Conservation (phyloP, 2,113 vertebrate genomes). For the Takifugu bimaculatus region DNA sequence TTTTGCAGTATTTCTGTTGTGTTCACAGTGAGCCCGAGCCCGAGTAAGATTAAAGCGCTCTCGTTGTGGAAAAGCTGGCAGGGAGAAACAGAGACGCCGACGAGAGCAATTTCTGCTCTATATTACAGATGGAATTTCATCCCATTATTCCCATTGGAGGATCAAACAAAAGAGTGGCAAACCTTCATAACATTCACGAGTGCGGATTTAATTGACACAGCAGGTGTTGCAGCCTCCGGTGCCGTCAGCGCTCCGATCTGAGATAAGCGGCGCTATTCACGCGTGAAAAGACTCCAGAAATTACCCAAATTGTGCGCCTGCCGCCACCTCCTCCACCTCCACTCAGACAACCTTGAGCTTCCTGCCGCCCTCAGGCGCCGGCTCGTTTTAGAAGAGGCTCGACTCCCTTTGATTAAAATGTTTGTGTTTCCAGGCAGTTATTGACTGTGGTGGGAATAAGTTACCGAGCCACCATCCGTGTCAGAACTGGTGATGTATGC, state of each 20-base stretch:
- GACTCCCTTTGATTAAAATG: conserved; percentile 1
- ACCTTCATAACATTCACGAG: background rate
- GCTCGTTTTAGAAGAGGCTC: background rate
- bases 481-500: too few species aligned
- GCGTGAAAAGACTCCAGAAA: background rate
- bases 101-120: too few species aligned
- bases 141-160: too few species aligned
- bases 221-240: background rate
- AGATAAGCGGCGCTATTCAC: background rate
- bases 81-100: too few species aligned
- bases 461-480: too few species aligned
- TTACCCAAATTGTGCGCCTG: background rate
- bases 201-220: background rate
- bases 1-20: too few species aligned
- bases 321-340: background rate
- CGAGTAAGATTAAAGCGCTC: too few species aligned
- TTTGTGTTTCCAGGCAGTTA: background rate
- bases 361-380: conserved; percentile 1
- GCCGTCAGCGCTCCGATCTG: background rate
- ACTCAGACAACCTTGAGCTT: conserved; percentile 1
- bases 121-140: too few species aligned
- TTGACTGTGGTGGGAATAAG: too few species aligned
- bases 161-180: background rate
- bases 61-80: too few species aligned
- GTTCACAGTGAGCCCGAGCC: too few species aligned